These are phyloP conservation scores for Carcinoscorpius rotundicauda DNA, from an alignment of 1,140 invertebrate species.

Conservation along the genomic window DNA sequence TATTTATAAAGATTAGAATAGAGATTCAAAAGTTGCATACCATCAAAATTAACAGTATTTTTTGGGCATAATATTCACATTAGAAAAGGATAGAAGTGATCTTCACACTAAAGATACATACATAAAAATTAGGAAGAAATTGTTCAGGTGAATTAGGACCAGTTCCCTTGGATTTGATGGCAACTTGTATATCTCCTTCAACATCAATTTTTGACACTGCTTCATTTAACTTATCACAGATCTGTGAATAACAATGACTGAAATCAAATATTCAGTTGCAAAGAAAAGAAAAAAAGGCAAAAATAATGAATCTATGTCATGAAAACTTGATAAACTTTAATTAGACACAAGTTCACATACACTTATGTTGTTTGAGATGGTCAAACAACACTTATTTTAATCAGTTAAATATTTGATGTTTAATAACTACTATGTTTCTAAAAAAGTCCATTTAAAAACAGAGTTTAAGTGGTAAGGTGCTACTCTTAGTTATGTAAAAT, in stretches of 20 bases:
- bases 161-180: conserved; percentile 46
- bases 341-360: neutral
- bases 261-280: too few relatives aligned
- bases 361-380: neutral
- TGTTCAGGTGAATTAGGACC: conserved; percentile 55
- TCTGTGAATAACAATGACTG: conserved; percentile 34
- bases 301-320: conserved; percentile 18
- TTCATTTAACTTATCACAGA: conserved; percentile 50
- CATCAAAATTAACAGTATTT: too few relatives aligned
- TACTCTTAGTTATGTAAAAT: too few relatives aligned
- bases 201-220: conserved; percentile 57
- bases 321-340: neutral
- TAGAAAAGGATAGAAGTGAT: too few relatives aligned
- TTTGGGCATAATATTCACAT: too few relatives aligned
- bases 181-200: conserved; percentile 53
- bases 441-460: too few relatives aligned
- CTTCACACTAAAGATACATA: conserved; percentile 23
- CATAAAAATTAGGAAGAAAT: conserved; percentile 79
- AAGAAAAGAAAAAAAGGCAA: conserved; percentile 19
- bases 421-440: too few relatives aligned
- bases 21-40: too few relatives aligned
- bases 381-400: conserved; percentile 7
- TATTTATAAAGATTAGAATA: too few relatives aligned
- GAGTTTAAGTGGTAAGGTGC: too few relatives aligned
- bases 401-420: too few relatives aligned